Evolutionary conservation across 1,140 invertebrate genomes (phyloP), one percentile per base, ranked within the genome.

Genomic region (Drosophila santomea): DNA sequence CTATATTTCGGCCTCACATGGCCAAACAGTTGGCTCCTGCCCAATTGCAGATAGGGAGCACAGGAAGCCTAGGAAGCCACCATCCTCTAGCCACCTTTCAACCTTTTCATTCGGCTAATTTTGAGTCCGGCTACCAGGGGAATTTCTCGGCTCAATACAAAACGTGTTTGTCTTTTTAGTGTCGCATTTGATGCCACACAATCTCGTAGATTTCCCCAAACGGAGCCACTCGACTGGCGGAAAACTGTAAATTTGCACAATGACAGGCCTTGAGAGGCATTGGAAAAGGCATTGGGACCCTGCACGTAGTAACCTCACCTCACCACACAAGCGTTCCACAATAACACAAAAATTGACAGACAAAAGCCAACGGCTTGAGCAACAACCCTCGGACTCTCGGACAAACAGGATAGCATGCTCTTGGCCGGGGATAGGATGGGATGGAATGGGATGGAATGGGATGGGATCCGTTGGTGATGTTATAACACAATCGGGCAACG

Each of bases 171-270:
- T 86, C 83, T 77, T 76, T 86, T 82, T 69, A 67, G 75, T 79
- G 79, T 76, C 83, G 74, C 76, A 83, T 83, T 88, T 88, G 84
- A 64, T 56, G 59, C 48, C 69, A 69, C 79, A 83, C 83, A 88
- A 88, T 86, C 77, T 73, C 63, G 55, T 60, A 86, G 83, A 86
- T 86, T 86, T 86, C 83, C 83, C 83, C 66, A 80, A 84, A 52
- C 81, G 81, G 28, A 62, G 63, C 66, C 41, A 67, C 60, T 73
- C 68, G 5, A 15, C 76, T 55, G 45, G 48, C 56, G 58, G 66
- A 73, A 80, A 85, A 83, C 79, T 88, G 83, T 88, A 86, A 86
- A 86, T 86, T 86, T 83, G 75, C 48, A 51, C 83, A 83, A 63
- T 88, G 83, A 89, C 79, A 88, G 51, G 72, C 63, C 77, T 71